Percentiles rank a stretch among this genome's conserved stretches.
Evolutionary conservation across 2,797 vertebrate species (phyloP).

Genomic region (Sitta carolinensis): DNA sequence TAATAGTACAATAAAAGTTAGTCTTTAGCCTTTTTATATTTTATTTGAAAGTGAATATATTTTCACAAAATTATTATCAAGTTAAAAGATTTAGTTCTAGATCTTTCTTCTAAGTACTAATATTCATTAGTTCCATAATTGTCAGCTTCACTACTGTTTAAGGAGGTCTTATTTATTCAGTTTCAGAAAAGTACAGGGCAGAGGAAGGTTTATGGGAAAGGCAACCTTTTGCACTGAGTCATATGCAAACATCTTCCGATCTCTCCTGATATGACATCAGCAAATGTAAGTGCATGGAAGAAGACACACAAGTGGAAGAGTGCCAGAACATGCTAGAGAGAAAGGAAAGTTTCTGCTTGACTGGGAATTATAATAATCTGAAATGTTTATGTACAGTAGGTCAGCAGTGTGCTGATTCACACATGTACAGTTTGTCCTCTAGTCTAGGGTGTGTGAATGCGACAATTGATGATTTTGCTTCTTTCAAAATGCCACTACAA

Average conservation of each 20-base stretch:
- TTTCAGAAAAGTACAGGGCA: not conserved
- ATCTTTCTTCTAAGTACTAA: not conserved
- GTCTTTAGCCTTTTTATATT: not conserved
- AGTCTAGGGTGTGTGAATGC: not conserved
- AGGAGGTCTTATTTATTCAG: not conserved
- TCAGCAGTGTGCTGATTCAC: not conserved
- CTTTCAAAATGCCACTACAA: not conserved
- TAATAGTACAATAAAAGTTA: not conserved
- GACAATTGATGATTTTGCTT: not conserved
- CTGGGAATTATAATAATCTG: not conserved
- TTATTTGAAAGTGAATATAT: not conserved
- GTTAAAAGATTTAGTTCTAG: not conserved
- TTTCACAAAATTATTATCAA: not conserved
- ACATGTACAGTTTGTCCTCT: not conserved
- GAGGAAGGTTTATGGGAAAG: conserved; percentile 10
- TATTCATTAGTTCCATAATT: not conserved
- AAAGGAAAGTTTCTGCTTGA: not conserved
- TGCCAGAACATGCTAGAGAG: not conserved
- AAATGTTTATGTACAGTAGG: not conserved
- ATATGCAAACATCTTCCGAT: not conserved
- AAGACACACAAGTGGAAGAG: not conserved
- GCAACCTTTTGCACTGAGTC: not conserved
- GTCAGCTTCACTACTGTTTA: not conserved
- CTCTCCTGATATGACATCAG: not conserved
- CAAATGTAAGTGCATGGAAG: not conserved